phyloP scores from a whole-genome alignment of 2,113 vertebrate genomes.

The Rissa tridactyla region DNA sequence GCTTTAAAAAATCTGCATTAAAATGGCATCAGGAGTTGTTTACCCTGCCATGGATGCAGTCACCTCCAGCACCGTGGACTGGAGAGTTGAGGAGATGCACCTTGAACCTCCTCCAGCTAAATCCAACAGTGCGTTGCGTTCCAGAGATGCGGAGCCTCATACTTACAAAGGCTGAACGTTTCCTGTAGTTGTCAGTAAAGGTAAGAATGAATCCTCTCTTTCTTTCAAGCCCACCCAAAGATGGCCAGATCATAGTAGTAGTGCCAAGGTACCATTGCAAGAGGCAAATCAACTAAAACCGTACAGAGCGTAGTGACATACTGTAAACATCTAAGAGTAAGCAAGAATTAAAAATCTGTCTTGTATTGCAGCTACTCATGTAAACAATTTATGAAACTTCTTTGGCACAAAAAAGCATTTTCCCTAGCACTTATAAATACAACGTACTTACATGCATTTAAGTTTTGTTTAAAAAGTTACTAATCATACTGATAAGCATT shows the following conservation, averaged over 20 bases:
- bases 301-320: not conserved
- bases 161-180: not conserved
- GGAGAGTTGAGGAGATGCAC: not conserved
- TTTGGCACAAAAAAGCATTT: constrained; percentile 79
- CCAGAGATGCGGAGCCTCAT: not conserved
- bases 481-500: constrained; percentile 19
- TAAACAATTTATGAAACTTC: constrained; percentile 78
- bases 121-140: not conserved
- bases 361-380: constrained; percentile 61
- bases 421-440: constrained; percentile 59
- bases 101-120: not conserved
- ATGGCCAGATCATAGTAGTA: not conserved
- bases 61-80: not conserved
- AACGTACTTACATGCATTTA: constrained; percentile 42
- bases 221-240: constrained; percentile 5
- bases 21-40: not conserved
- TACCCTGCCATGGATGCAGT: not conserved
- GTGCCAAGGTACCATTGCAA: constrained; percentile 28
- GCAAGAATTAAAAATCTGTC: constrained; percentile 42
- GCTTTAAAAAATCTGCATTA: not conserved
- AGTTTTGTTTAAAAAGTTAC: constrained; percentile 48
- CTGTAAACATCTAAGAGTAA: constrained; percentile 58
- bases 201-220: not conserved
- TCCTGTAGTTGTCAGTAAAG: not conserved
- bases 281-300: constrained; percentile 18